Evolutionary conservation across 2,797 vertebrate species (phyloP).

Genomic region (Phoebastria nigripes): DNA sequence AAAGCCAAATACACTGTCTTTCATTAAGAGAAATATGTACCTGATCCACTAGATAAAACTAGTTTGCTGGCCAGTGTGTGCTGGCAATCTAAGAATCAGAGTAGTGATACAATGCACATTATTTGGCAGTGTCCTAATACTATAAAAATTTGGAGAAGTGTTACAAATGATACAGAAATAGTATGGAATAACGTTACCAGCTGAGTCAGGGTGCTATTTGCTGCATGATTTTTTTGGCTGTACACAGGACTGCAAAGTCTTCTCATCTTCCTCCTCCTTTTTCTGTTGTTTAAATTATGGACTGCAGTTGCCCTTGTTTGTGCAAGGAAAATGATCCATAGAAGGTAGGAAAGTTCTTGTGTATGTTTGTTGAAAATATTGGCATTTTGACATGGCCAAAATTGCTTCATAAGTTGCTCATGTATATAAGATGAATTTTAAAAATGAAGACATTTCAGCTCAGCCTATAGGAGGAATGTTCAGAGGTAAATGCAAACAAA

Average conservation of each 20-base stretch:
- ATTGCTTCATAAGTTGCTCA: neutral
- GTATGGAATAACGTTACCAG: conserved; percentile 27
- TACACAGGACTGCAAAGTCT: neutral
- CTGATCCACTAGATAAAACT: neutral
- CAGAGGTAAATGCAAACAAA: neutral
- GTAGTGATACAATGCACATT: neutral
- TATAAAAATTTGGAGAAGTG: conserved; percentile 32
- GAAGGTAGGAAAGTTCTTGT: conserved; percentile 21
- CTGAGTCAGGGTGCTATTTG: conserved; percentile 59
- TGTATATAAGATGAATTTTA: neutral
- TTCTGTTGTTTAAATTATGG: conserved; percentile 43
- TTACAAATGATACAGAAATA: conserved; percentile 62
- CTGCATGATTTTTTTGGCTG: conserved; percentile 33
- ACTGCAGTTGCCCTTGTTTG: conserved; percentile 49
- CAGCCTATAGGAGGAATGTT: neutral
- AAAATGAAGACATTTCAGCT: conserved; percentile 8
- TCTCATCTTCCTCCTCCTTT: conserved; percentile 35
- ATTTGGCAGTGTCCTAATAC: conserved; percentile 17
- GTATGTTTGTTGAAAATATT: conserved; percentile 27
- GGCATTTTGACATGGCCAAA: conserved; percentile 18
- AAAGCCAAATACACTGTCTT: neutral
- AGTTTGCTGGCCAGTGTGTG: neutral
- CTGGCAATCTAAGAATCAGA: neutral
- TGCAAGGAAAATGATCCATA: conserved; percentile 40
- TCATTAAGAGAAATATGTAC: neutral